Evolutionary conservation across 2,113 vertebrate genomes (phyloP).

Genomic region (Scolopax mira): DNA sequence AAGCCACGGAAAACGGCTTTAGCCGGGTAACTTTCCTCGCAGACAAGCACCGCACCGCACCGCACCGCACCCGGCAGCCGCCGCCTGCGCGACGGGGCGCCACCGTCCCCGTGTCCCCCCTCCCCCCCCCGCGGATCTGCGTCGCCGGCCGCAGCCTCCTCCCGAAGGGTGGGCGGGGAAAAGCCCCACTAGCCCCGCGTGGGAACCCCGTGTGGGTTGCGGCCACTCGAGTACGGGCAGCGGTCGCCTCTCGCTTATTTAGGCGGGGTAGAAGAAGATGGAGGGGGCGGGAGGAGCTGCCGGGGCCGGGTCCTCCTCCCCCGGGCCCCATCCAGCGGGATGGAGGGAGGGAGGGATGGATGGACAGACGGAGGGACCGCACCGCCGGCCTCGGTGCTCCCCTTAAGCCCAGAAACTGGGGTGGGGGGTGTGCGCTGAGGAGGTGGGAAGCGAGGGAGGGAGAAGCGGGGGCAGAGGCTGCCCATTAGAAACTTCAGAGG

Average conservation of each 20-base stretch:
- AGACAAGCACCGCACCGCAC: background rate
- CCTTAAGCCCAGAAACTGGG: background rate
- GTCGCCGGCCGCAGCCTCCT: background rate
- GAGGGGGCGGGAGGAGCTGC: background rate
- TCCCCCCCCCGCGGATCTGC: no score
- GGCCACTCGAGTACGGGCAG: background rate
- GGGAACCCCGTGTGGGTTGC: background rate
- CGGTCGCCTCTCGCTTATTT: background rate
- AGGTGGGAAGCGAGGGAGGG: background rate
- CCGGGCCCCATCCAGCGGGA: constrained; percentile 5
- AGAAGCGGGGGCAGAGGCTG: background rate
- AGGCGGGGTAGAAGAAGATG: background rate
- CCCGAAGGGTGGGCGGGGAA: background rate
- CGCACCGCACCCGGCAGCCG: background rate
- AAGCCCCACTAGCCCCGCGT: background rate
- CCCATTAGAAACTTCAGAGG: background rate
- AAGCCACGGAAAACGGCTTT: background rate
- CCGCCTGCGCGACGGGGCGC: background rate
- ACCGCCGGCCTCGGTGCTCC: background rate
- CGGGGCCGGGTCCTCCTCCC: background rate
- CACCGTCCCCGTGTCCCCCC: background rate
- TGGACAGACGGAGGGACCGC: background rate
- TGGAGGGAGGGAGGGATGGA: background rate
- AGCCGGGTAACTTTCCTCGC: background rate
- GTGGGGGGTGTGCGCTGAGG: no score